Conservation (phyloP, 1,140 invertebrate genomes). For the Triops cancriformis region DNA sequence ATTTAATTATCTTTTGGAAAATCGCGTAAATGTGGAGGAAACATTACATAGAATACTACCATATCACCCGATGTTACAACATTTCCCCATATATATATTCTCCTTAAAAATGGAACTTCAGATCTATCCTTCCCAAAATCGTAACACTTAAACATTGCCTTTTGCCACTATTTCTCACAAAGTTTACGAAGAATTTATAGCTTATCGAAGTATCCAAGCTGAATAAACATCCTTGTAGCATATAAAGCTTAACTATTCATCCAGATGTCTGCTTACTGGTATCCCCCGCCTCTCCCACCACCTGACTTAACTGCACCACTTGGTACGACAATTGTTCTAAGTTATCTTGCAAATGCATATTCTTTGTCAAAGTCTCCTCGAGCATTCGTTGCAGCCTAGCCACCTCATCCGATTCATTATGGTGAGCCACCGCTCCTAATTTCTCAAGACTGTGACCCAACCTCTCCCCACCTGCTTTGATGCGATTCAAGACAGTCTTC, state of each 20-base stretch:
- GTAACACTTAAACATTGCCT: background rate
- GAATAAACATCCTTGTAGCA: background rate
- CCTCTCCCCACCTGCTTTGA: background rate
- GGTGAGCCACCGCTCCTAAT: background rate
- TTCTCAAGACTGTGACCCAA: background rate
- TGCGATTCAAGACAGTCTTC: background rate
- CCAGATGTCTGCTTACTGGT: background rate
- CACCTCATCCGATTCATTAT: conserved; percentile 4
- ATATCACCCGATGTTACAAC: background rate
- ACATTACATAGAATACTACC: background rate
- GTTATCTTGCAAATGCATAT: conserved; percentile 46
- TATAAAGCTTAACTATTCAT: background rate
- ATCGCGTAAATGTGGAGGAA: background rate
- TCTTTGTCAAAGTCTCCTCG: conserved; percentile 51
- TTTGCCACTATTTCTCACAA: background rate
- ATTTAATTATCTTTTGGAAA: background rate
- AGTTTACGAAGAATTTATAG: background rate
- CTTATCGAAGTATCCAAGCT: background rate
- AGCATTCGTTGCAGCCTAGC: conserved; percentile 41
- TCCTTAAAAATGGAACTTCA: background rate
- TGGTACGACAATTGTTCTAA: background rate
- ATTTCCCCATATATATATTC: too few relatives aligned
- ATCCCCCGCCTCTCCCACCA: background rate
- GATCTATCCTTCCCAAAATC: background rate
- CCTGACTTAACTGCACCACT: background rate